Conservation (phyloP, 2,797 vertebrate species). For the Monodelphis domestica region DNA sequence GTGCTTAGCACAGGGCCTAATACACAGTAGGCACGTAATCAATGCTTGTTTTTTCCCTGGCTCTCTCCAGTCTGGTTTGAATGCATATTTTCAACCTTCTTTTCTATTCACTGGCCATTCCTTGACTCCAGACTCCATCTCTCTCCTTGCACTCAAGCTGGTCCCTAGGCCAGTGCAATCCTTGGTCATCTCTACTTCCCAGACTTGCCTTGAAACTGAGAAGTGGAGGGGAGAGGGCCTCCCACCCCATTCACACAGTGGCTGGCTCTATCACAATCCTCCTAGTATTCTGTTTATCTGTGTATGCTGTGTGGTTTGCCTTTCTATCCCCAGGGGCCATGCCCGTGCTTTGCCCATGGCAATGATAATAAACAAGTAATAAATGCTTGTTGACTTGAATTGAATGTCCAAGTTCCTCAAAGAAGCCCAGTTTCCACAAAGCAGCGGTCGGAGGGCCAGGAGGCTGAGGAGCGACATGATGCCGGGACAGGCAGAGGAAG, state of each 20-base stretch:
- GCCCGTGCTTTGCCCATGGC: too few relatives aligned
- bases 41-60: not conserved
- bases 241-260: too few relatives aligned
- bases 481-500: not conserved
- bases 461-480: not conserved
- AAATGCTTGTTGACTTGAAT: too few relatives aligned
- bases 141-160: not conserved
- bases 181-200: not conserved
- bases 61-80: not conserved
- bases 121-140: not conserved
- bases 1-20: not conserved
- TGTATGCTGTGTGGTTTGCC: not conserved
- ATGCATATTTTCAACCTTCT: not conserved
- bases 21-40: not conserved
- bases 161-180: not conserved
- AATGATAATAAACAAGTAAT: too few relatives aligned
- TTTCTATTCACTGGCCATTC: not conserved
- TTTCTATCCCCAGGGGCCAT: not conserved
- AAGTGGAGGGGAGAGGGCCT: rapidly evolving
- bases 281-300: not conserved
- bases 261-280: not conserved
- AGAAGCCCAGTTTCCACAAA: rapidly evolving
- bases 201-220: not conserved
- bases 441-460: not conserved
- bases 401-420: too few relatives aligned